Evolutionary conservation across 1,140 invertebrate genomes (phyloP), one percentile per base, ranked within the genome.

Genomic region (Zeugodacus cucurbitae): DNA sequence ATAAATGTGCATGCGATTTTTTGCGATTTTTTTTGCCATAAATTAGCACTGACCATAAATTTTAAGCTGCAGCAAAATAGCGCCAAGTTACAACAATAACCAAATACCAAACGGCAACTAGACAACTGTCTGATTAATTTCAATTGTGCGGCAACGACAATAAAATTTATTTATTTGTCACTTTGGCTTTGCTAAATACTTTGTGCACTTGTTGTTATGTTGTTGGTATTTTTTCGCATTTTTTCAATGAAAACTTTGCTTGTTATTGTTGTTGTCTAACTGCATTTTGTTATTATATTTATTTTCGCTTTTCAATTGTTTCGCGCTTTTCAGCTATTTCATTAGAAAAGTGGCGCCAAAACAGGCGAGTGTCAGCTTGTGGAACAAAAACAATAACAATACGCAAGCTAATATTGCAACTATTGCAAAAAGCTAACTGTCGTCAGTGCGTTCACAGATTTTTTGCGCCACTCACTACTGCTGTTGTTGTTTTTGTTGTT

Each of bases 131-230:
- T 48, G 74, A 82, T 48, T 82, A 82, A 48, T 82, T 82, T 82
- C 74, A 82, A 82, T 54, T 82, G 41, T 82, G 37, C 41, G 2
- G 22, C 26, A 1, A 29, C 29, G 2, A 26, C 26, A 70, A 70
- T 34, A 70, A 70, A 14, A 67, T 67, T 20, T 67, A 32, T 48
- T 82, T 82, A 41, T 48, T 82, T 82, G 74, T 22, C n/a, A 82
- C 17, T 48, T 82, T 82, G 26, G 74, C 44, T 78, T 78, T 6
- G 70, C 70, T 78, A 78, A 78, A 78, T 78, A 78, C 64, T 67
- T 78, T 44, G 6, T 11, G 14, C 32, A 1, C 14, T 37, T 70
- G 70, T 41, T 2, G 34, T 67, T 67, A 10, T 32, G 20, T 32
- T 67, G 29, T 17, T 67, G 1, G 29, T 11, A 29, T 67, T 34